Evolutionary conservation across 35 echinoderm and acorn worm species (phyloP).

Genomic region (Eucidaris tribuloides): DNA sequence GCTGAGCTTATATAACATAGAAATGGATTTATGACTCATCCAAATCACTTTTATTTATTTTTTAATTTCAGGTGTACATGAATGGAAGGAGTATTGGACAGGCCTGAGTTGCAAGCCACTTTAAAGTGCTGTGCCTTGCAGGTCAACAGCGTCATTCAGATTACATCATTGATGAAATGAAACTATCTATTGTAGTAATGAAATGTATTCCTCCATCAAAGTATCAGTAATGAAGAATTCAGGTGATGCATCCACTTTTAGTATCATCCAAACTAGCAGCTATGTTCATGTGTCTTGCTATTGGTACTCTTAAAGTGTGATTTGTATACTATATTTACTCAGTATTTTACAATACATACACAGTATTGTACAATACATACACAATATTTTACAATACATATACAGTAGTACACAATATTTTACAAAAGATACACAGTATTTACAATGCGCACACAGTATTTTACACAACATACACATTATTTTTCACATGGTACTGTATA

Average conservation of each 20-base stretch:
- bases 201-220: not conserved
- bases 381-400: no score
- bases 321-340: no score
- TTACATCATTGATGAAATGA: not conserved
- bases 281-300: not conserved
- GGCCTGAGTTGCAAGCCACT: constrained; percentile 46
- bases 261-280: not conserved
- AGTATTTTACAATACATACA: no score
- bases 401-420: no score
- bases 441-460: no score
- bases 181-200: not conserved
- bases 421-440: no score
- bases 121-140: constrained; percentile 79
- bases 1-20: not conserved
- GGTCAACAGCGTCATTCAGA: not conserved
- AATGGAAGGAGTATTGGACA: constrained; percentile 68
- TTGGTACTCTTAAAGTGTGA: not conserved
- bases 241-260: not conserved
- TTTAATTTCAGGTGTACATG: not conserved
- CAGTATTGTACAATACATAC: no score
- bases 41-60: not conserved
- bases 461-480: no score
- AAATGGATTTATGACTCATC: not conserved
- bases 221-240: not conserved
- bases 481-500: no score